Conservation (phyloP, 2,888 invertebrate species). For the Conus canariensis region DNA sequence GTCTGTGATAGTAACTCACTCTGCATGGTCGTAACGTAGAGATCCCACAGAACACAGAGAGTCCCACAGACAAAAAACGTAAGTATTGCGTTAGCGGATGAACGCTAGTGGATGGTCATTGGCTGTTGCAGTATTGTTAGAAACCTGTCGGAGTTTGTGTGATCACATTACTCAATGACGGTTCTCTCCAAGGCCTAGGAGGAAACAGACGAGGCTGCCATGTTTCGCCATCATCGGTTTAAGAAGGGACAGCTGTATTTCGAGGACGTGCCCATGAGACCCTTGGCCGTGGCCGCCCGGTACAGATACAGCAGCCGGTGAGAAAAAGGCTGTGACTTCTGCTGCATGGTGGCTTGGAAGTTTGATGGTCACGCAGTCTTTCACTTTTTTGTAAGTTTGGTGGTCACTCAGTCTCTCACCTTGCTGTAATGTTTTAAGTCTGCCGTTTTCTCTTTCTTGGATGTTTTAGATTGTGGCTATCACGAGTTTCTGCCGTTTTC, state of each 20-base stretch:
- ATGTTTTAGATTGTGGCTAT: no score
- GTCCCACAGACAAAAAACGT: no score
- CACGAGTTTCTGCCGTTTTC: no score
- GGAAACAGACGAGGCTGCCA: neutral
- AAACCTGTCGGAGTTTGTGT: no score
- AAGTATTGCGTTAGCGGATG: no score
- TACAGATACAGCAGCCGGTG: slow-evolving; percentile 39
- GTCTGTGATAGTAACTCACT: no score
- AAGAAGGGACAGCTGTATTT: slow-evolving; percentile 12
- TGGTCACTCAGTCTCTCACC: neutral
- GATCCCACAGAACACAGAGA: no score
- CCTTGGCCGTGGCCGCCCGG: slow-evolving; percentile 35
- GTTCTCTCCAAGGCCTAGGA: neutral
- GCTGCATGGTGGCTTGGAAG: neutral
- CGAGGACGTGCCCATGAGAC: slow-evolving; percentile 38
- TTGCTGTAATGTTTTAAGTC: neutral
- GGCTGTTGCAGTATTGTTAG: no score
- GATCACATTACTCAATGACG: neutral
- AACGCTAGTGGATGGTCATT: no score
- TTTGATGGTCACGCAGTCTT: neutral
- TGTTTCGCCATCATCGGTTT: slow-evolving; percentile 22
- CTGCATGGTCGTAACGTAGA: no score
- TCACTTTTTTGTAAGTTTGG: neutral
- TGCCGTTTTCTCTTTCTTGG: no score
- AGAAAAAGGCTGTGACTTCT: neutral